phyloP scores from a whole-genome alignment of 2,888 invertebrate species.

The Drosophila meridiana region DNA sequence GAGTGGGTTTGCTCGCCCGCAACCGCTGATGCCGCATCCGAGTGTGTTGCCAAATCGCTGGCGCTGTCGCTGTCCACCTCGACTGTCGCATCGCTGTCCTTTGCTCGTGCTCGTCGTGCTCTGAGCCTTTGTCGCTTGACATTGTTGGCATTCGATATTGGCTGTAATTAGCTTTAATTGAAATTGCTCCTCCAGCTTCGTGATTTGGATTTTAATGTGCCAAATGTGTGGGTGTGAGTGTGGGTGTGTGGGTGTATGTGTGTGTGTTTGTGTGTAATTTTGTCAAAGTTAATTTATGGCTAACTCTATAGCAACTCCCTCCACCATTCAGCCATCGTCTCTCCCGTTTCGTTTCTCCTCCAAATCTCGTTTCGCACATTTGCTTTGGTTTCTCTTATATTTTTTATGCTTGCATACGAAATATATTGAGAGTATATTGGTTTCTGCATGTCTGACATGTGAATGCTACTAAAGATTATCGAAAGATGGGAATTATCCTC shows the following conservation, averaged over 20 bases:
- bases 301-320: slow-evolving; percentile 6
- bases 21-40: slow-evolving; percentile 17
- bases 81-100: slow-evolving; percentile 40
- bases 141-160: slow-evolving; percentile 82
- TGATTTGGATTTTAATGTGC: slow-evolving; percentile 79
- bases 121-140: slow-evolving; percentile 66
- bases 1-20: slow-evolving; percentile 15
- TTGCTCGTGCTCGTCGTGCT: slow-evolving; percentile 3
- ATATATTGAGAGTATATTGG: neutral
- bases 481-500: neutral
- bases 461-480: neutral
- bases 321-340: neutral
- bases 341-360: neutral
- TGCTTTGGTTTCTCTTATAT: slow-evolving; percentile 12
- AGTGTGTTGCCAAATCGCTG: slow-evolving; percentile 31
- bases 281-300: slow-evolving; percentile 77
- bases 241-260: slow-evolving; percentile 47
- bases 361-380: slow-evolving; percentile 6
- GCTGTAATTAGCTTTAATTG: slow-evolving; percentile 83
- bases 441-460: neutral
- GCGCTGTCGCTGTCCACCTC: slow-evolving; percentile 32
- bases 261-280: slow-evolving; percentile 55
- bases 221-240: slow-evolving; percentile 63
- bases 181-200: slow-evolving; percentile 76
- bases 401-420: neutral